Base-by-base conservation (phyloP, 2,797 vertebrate species). In the Sebastes hubbsi region DNA sequence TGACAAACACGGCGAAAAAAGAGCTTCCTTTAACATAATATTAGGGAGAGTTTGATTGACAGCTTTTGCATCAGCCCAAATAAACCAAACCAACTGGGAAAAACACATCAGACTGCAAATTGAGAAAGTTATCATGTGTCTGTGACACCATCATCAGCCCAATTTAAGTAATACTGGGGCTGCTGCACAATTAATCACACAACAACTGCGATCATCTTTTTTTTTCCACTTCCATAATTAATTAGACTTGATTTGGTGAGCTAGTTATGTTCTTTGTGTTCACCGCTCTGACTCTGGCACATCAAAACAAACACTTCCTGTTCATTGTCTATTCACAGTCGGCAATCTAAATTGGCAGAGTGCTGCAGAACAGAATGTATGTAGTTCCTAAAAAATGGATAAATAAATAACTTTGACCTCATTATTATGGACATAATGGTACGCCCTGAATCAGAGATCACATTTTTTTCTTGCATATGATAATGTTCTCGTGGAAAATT, bases 381-480 rank as follows among this genome's bases (percentile, higher is more conserved):
- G 56, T 24, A 25, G 10, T 20, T 59, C 9, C n/a, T 25, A 34
- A 61, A 42, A 75, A 60, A 73, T 13, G 3, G 5, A 29, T 24
- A 8, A 71, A 38, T 29, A 46, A 71, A 80, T 58, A 30, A 25
- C 29, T 8, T 46, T 56, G 24, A 85, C 30, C 27, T 49, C 60
- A 36, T 30, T 55, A 55, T 64, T 67, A 68, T 25, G 34, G 20
- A 22, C 13, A 32, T 52, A 63, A 68, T 11, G n/a, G 42, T 20
- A 55, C 7, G 2, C 32, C 10, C 14, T 9, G 10, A 72, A 59
- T 73, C 54, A 80, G 71, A 64, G 30, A 61, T 78, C 0, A 1
- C 18, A 62, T 61, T 58, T 80, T 80, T 80, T 22, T 16, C 69
- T 80, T 80, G 24, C 38, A n/a, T 32, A 55, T 10, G 27, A 74